Evolutionary conservation across 2,888 invertebrate genomes (phyloP), one percentile per base, ranked within the genome.

Genomic region (Capitulum mitella): DNA sequence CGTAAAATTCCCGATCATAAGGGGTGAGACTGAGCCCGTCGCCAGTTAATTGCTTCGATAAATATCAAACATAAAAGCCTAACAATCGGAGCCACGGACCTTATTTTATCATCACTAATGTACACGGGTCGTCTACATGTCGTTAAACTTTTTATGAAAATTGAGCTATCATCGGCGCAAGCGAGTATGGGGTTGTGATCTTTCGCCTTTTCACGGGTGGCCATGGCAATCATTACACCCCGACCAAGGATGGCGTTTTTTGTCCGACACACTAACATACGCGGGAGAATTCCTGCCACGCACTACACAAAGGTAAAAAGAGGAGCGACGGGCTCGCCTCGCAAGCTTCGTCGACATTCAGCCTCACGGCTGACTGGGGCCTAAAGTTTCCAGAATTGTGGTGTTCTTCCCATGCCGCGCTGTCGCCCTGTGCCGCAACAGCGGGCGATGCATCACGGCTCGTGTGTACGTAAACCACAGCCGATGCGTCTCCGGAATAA

Each of bases 141-240:
- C 70, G 70, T 70, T 61, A 70, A 70, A 37, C 19, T 34, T 70
- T 70, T 70, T 37, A 70, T 70, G 70, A 70, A 70, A 70, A 70
- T 70, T 70, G 37, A 70, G 70, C 70, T 70, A 70, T 70, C 70
- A 70, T 34, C 70, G 37, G 22, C 8, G 61, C 32, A 22, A 37
- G 8, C 22, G 34, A 37, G 70, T 37, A 37, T 37, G 37, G 70
- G 37, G 70, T 37, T 70, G 37, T 70, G 70, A 70, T 37, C 70
- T 70, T 37, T 70, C 34, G 61, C 29, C 70, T 22, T 70, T 70
- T 70, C 70, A 70, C 70, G 37, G 37, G 37, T 70, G 70, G 70
- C 70, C 22, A 37, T 6, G 37, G 70, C 70, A 70, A 37, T 37
- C 70, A 70, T 70, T 70, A 70, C 70, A 37, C 37, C 37, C 70